These are phyloP conservation scores for Helicolenus hilgendorfi DNA, from an alignment of 2,797 vertebrate genomes.

Conservation along the genomic window DNA sequence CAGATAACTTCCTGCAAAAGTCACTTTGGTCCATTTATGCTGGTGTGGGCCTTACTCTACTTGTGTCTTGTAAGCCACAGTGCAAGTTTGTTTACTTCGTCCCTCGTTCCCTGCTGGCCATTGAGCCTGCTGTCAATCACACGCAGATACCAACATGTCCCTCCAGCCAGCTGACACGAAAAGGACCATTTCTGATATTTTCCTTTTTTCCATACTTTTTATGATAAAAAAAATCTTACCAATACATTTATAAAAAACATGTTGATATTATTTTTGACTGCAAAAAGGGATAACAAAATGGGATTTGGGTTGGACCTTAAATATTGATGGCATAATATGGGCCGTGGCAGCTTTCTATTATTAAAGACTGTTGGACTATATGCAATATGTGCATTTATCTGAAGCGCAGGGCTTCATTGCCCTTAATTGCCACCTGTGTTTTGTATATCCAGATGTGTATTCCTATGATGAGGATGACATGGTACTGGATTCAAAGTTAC, in stretches of 20 bases:
- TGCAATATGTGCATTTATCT: background rate
- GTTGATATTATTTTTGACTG: background rate
- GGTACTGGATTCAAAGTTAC: constrained; percentile 97
- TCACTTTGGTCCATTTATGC: background rate
- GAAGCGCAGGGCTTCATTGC: background rate
- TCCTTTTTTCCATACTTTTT: background rate
- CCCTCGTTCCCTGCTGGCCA: background rate
- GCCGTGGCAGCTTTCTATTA: background rate
- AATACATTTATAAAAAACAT: background rate
- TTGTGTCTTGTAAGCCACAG: background rate
- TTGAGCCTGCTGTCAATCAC: background rate
- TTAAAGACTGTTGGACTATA: background rate
- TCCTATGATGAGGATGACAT: constrained; percentile 99
- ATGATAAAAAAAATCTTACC: background rate
- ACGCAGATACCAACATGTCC: background rate
- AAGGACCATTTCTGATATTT: background rate
- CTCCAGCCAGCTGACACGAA: background rate
- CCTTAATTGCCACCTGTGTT: background rate
- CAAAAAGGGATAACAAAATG: background rate
- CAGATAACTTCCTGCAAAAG: background rate
- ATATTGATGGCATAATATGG: background rate
- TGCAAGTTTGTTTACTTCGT: background rate
- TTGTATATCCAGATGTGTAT: constrained; percentile 92
- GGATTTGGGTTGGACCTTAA: background rate
- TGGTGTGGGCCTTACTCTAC: background rate